phyloP scores from a whole-genome alignment of 2,113 vertebrate species.

The Oophaga pumilio region DNA sequence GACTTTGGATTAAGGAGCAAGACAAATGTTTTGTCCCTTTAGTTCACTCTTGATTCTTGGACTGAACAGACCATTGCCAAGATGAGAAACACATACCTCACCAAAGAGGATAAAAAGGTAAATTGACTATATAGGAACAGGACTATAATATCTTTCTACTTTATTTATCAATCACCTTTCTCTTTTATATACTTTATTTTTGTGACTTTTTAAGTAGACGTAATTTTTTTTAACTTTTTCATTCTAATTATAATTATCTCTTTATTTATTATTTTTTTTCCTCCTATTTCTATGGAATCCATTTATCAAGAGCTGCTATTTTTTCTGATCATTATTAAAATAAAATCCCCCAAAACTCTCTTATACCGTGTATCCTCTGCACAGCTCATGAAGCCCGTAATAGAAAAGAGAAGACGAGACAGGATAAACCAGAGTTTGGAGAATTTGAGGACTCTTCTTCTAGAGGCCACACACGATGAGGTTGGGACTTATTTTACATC shows the following conservation, averaged over 20 bases:
- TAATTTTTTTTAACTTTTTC: neutral
- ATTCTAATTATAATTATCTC: neutral
- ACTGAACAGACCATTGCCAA: neutral
- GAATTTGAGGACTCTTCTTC: slow-evolving; percentile 64
- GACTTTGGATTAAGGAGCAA: neutral
- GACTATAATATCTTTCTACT: neutral
- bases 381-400: slow-evolving; percentile 70
- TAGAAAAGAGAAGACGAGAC: slow-evolving; percentile 71
- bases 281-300: too few relatives aligned
- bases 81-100: slow-evolving; percentile 48
- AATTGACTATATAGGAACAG: neutral
- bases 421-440: slow-evolving; percentile 70
- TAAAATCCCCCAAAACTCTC: neutral
- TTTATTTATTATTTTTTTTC: neutral
- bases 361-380: neutral
- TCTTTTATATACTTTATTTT: neutral
- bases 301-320: neutral
- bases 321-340: neutral
- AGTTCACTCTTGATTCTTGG: neutral
- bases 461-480: slow-evolving; percentile 67
- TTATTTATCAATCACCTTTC: neutral
- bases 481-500: slow-evolving; percentile 56
- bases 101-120: slow-evolving; percentile 46
- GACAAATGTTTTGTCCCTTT: neutral
- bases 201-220: too few relatives aligned